Evolutionary conservation across 2,113 vertebrate genomes (phyloP).

Genomic region (Cinclus cinclus): DNA sequence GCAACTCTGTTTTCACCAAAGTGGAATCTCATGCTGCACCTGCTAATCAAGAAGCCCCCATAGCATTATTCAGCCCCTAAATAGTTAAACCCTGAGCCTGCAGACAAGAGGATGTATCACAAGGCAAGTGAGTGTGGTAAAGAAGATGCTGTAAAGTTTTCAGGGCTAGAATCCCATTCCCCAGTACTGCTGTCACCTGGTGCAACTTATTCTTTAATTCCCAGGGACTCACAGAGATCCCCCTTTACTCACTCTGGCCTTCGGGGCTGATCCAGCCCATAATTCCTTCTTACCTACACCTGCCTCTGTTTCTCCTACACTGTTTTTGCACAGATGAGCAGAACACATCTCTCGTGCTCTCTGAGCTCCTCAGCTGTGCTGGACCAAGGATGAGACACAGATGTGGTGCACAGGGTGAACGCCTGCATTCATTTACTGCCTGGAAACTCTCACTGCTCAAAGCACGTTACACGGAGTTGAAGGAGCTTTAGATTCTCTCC

Average conservation of each 20-base stretch:
- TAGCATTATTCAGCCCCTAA: neutral
- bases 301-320: neutral
- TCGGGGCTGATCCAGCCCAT: neutral
- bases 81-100: neutral
- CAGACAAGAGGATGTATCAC: neutral
- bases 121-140: neutral
- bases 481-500: neutral
- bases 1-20: neutral
- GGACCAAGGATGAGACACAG: neutral
- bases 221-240: neutral
- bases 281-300: no score
- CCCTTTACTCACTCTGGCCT: neutral
- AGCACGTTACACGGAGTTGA: accelerated
- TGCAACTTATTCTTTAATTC: neutral
- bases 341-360: neutral
- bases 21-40: neutral
- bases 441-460: neutral
- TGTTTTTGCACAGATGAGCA: accelerated
- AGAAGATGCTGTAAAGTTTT: neutral
- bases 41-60: neutral
- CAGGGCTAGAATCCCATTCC: neutral
- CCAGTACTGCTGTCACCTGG: accelerated
- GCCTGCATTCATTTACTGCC: neutral
- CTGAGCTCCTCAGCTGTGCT: neutral
- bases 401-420: accelerated